These are phyloP conservation scores for Drosophila kanapiae DNA, from an alignment of 1,140 invertebrate species.

Conservation along the genomic window DNA sequence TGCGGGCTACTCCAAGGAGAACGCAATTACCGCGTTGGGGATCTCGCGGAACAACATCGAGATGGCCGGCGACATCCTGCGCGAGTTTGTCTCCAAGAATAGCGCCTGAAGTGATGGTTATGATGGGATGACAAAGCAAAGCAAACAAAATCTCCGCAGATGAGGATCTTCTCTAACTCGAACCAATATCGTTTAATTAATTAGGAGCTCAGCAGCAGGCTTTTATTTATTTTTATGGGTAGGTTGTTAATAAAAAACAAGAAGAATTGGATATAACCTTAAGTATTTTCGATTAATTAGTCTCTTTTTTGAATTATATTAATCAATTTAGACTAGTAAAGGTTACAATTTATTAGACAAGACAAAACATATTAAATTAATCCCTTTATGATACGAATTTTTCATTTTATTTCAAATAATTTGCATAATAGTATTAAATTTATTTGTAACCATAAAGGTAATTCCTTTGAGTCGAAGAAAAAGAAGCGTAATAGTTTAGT, in stretches of 20 bases:
- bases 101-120: slow-evolving; percentile 68
- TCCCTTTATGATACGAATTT: neutral
- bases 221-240: slow-evolving; percentile 4
- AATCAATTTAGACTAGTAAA: neutral
- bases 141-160: slow-evolving; percentile 1
- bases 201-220: no score
- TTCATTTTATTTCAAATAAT: neutral
- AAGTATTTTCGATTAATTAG: neutral
- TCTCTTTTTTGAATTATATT: neutral
- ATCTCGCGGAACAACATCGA: slow-evolving; percentile 96
- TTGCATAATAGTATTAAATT: no score
- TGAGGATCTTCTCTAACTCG: slow-evolving; percentile 33
- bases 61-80: slow-evolving; percentile 97
- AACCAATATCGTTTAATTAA: neutral
- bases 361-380: neutral
- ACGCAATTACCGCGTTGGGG: slow-evolving; percentile 94
- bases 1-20: slow-evolving; percentile 95
- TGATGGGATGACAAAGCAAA: slow-evolving; percentile 8
- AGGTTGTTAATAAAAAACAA: slow-evolving; percentile 2
- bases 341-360: neutral
- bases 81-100: slow-evolving; percentile 91
- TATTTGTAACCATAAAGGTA: neutral
- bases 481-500: neutral
- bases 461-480: neutral
- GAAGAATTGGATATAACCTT: slow-evolving; percentile 6